phyloP scores from a whole-genome alignment of 2,797 vertebrate genomes.

The Cetoscarus ocellatus region DNA sequence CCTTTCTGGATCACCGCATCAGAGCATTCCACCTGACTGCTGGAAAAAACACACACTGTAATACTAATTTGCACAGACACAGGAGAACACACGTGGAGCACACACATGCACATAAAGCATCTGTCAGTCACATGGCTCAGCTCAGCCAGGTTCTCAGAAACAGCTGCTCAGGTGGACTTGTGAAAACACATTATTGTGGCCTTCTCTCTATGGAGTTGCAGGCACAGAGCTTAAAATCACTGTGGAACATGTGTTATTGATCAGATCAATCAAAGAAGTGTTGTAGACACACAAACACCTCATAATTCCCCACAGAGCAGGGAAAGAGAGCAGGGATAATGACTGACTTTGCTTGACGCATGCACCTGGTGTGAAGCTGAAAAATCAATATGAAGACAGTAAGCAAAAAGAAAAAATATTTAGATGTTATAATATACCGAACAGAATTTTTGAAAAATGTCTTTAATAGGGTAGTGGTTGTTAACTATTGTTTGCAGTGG shows the following conservation, averaged over 20 bases:
- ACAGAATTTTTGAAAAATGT: no score
- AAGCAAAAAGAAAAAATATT: no score
- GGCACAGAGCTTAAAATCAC: conserved; percentile 39
- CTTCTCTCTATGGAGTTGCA: conserved; percentile 29
- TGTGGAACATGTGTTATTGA: conserved; percentile 65
- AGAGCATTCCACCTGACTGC: conserved; percentile 41
- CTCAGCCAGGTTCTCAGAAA: conserved; percentile 38
- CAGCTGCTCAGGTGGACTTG: conserved; percentile 34
- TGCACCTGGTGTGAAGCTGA: conserved; percentile 1
- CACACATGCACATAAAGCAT: conserved; percentile 7
- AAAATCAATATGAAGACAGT: neutral
- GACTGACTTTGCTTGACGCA: neutral
- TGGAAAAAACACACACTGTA: conserved; percentile 36
- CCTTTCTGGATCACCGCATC: conserved; percentile 60
- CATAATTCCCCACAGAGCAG: conserved; percentile 11
- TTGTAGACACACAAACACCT: conserved; percentile 30
- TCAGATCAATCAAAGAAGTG: conserved; percentile 54
- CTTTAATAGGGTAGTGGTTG: no score
- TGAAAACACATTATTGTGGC: conserved; percentile 26
- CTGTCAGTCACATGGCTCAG: conserved; percentile 55
- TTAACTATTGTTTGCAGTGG: no score
- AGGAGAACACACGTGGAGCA: conserved; percentile 8
- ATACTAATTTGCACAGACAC: neutral
- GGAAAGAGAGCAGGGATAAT: neutral
- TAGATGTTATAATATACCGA: no score